These are phyloP conservation scores for Ectemnius lituratus DNA, from an alignment of 2,888 invertebrate genomes.

Conservation along the genomic window DNA sequence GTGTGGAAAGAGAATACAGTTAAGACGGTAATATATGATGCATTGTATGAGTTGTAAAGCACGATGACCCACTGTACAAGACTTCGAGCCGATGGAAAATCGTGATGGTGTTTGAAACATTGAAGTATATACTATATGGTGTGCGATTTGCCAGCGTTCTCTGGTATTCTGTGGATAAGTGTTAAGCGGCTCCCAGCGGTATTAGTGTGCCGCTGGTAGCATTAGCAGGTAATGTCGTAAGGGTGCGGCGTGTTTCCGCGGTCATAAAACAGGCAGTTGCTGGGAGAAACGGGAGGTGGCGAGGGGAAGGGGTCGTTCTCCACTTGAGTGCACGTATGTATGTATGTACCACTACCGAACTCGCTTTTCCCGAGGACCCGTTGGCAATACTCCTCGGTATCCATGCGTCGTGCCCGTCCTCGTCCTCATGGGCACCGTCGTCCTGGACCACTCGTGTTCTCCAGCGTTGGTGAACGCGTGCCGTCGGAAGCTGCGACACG, in stretches of 20 bases:
- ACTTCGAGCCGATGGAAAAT: slow-evolving; percentile 16
- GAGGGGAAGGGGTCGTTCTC: neutral
- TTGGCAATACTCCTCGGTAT: slow-evolving; percentile 4
- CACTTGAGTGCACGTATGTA: slow-evolving; percentile 1
- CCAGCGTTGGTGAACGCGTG: slow-evolving; percentile 62
- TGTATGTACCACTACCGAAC: slow-evolving; percentile 27
- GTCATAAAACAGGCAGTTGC: slow-evolving; percentile 66
- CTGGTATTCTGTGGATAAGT: slow-evolving; percentile 16
- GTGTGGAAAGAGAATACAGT: no score
- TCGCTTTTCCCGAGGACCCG: slow-evolving; percentile 13
- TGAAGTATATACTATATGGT: neutral
- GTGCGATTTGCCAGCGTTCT: slow-evolving; percentile 24
- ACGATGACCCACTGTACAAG: no score
- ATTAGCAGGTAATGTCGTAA: slow-evolving; percentile 45
- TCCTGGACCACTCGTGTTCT: slow-evolving; percentile 45
- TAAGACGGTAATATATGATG: no score
- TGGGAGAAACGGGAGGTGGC: slow-evolving; percentile 29
- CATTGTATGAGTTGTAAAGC: no score
- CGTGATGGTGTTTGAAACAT: slow-evolving; percentile 18
- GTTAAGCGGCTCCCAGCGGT: slow-evolving; percentile 34
- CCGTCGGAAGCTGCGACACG: slow-evolving; percentile 73
- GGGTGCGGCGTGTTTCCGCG: slow-evolving; percentile 57
- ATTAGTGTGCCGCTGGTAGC: slow-evolving; percentile 31
- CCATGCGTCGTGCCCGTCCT: neutral
- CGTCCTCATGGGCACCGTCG: slow-evolving; percentile 12